A percentile compares a stretch with the other conserved stretches of the same genome.
These are phyloP conservation scores for Phyllostomus hastatus DNA, from an alignment of 2,113 vertebrate genomes.

Conservation along the genomic window DNA sequence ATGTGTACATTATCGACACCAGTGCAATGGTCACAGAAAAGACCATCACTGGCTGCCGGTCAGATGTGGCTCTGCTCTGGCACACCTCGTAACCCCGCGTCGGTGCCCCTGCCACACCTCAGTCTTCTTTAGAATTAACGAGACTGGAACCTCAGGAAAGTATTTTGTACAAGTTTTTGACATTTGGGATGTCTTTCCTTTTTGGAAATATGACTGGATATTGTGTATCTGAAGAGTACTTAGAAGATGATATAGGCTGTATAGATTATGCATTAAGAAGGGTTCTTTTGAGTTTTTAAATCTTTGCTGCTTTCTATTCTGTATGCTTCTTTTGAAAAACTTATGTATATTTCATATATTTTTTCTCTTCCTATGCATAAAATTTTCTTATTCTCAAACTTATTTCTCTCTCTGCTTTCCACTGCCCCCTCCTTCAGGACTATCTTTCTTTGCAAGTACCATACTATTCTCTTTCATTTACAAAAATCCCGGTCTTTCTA, in stretches of 20 bases:
- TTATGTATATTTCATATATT: neutral
- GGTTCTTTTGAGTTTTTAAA: neutral
- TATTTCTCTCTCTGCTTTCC: neutral
- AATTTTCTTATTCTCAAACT: neutral
- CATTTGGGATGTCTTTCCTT: neutral
- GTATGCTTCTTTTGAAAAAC: conserved; percentile 3
- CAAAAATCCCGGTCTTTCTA: neutral
- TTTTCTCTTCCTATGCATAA: neutral
- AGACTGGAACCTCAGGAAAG: neutral
- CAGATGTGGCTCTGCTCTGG: neutral
- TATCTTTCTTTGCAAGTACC: neutral
- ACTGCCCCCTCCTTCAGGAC: neutral
- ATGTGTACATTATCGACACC: neutral
- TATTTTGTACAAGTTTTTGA: neutral
- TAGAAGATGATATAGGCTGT: neutral
- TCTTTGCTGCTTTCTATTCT: neutral
- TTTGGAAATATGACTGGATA: neutral
- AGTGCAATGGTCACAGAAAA: neutral
- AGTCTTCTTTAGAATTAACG: neutral
- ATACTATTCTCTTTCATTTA: neutral
- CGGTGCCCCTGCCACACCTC: neutral
- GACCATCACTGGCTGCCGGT: neutral
- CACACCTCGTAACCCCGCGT: accelerated
- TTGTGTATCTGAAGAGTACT: neutral
- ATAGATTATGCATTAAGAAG: neutral